Evolutionary conservation across 1,140 invertebrate genomes (phyloP), one percentile per base, ranked within the genome.

Genomic region (Drosophila ficusphila): DNA sequence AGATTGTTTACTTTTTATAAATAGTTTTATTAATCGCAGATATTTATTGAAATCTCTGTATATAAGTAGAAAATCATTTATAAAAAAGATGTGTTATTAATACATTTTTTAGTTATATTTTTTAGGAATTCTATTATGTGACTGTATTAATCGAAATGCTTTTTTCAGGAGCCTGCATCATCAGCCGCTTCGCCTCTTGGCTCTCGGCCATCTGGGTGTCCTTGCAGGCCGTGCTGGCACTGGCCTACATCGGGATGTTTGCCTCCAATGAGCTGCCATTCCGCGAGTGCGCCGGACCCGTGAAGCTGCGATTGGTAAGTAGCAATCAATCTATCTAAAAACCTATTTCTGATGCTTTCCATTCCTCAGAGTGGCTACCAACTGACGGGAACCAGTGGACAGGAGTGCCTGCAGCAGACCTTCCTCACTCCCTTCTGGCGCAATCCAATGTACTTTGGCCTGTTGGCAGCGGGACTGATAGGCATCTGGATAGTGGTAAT

Each of bases 161-260:
- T 12, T 25, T 52, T 38, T 5, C 18, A 91, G 90, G 91, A 36
- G 91, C 91, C 49, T 74, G 81, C 51, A 90, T 91, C n/a, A 78
- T 91, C 23, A 90, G 90, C 31, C 86, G 91, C 52, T 88, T 91
- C 52, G 90, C 89, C 6, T 91, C 91, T 25, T 91, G 90, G 90
- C 56, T 91, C 8, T 85, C 88, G 27, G 81, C 90, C 41, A 81
- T 91, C 36, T 91, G 90, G 91, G 70, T 91, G 46, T 91, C 91
- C 25, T 42, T 91, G 47, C 90, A 91, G 71, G 90, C 90, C 9
- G 89, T 91, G 18, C 48, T 91, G 34, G 82, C 90, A 9, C 39
- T 91, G 57, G 89, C 79, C 46, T 91, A 91, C 47, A 83, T 91
- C 33, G 90, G 90, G 29, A 90, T 90, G 78, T 86, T 91, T 21